A percentile compares a stretch with the other conserved stretches of the same genome.
These are phyloP conservation scores for Arvicanthis niloticus DNA, from an alignment of 2,113 vertebrate species.

Conservation along the genomic window DNA sequence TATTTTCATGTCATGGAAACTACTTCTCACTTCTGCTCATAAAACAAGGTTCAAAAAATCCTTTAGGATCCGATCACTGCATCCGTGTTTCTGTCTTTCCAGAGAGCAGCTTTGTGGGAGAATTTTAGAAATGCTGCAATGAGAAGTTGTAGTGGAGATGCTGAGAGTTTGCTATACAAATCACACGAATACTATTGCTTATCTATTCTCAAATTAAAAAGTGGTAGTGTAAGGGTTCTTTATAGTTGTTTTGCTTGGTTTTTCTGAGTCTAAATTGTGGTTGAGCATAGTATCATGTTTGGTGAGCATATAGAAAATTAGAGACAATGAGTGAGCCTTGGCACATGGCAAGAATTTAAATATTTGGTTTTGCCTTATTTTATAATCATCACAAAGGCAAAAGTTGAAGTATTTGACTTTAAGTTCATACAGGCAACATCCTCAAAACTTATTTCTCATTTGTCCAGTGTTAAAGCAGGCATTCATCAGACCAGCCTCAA, in stretches of 20 bases:
- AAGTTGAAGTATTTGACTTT: slow-evolving; percentile 38
- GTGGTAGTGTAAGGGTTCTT: background rate
- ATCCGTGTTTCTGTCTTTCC: background rate
- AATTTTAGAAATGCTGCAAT: background rate
- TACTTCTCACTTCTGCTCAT: background rate
- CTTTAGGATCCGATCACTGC: background rate
- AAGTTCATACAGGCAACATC: background rate
- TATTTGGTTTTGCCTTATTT: background rate
- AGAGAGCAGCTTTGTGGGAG: background rate
- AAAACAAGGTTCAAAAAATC: background rate
- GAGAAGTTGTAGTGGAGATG: background rate
- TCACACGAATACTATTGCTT: background rate
- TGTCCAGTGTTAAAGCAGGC: background rate
- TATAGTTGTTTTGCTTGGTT: background rate
- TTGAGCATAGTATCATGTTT: background rate
- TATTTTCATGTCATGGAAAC: background rate
- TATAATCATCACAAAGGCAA: background rate
- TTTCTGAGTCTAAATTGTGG: background rate
- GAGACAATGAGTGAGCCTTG: background rate
- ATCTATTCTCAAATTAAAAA: background rate
- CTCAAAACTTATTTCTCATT: slow-evolving; percentile 52
- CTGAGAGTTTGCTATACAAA: background rate
- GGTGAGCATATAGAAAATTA: background rate
- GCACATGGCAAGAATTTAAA: background rate
- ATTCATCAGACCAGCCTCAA: background rate